Base-by-base conservation (phyloP, 1,140 invertebrate genomes). In the Copidosoma floridanum region DNA sequence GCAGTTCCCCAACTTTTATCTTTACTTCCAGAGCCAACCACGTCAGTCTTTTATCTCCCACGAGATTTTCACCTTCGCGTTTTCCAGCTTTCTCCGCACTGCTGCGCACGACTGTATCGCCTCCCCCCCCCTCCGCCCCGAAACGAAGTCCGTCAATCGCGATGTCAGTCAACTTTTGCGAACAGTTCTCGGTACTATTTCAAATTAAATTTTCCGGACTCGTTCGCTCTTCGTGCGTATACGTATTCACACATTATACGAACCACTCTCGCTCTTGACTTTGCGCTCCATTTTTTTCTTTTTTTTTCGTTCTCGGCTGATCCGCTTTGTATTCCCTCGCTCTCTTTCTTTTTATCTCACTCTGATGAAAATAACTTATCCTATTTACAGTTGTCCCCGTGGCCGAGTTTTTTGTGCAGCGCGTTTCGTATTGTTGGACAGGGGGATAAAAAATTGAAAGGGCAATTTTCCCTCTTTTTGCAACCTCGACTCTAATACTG, bases 101-200 rank as follows among this genome's bases (percentile, higher is more conserved):
- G n/a, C n/a, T n/a, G n/a, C n/a, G n/a, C 51, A 5, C 47, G 16
- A 5, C n/a, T 55, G 41, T 18, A 44, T 54, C 47, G 37, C 24
- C 44, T 46, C 24, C 23, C 18, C 27, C 38, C 46, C 27, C 29
- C 18, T 16, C 6, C 41, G 43, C 37, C 38, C 21, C 29, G 26
- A n/a, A n/a, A n/a, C 38, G 23, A 14, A 29, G 18, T 54, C 55
- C 48, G 38, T 63, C 51, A 60, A 52, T 65, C 32, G 29, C 37
- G 52, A 32, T 11, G 38, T 32, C 24, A 54, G 40, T 53, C 35
- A 53, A 51, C 48, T 51, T 55, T 41, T 51, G 26, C 16, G 10
- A 32, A 21, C 43, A 12, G 0, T n/a, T n/a, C n/a, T n/a, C 20
- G 43, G 27, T 20, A 14, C 40, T 47, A 43, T 56, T 56, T 56